phyloP scores from a whole-genome alignment of 2,797 vertebrate species.

The Propithecus deckenii region DNA sequence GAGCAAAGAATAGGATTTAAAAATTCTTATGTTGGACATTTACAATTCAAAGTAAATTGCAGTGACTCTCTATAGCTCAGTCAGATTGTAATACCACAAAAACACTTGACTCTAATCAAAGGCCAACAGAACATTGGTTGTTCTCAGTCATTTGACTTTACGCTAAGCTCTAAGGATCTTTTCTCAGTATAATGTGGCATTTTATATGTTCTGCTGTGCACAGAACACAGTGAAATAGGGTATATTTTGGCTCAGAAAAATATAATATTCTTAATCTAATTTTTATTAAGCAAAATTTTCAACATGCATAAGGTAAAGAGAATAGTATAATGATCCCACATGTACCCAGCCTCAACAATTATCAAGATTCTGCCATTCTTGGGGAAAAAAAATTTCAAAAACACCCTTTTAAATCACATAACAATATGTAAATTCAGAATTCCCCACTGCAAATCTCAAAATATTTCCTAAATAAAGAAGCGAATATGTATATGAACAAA shows the following conservation, averaged over 20 bases:
- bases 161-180: constrained; percentile 44
- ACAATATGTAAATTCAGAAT: constrained; percentile 30
- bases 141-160: constrained; percentile 72
- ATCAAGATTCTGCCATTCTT: constrained; percentile 31
- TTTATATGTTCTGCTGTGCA: constrained; percentile 49
- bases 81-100: constrained; percentile 50
- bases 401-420: neutral
- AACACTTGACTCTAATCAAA: constrained; percentile 72
- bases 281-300: constrained; percentile 61
- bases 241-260: constrained; percentile 42
- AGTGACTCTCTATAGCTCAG: constrained; percentile 17
- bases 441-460: constrained; percentile 35
- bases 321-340: neutral
- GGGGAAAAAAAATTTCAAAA: neutral
- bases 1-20: neutral
- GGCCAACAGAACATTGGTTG: constrained; percentile 51
- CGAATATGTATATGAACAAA: constrained; percentile 39
- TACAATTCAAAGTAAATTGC: constrained; percentile 68
- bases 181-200: constrained; percentile 39
- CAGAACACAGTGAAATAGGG: constrained; percentile 22
- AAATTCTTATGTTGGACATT: constrained; percentile 59
- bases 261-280: constrained; percentile 40
- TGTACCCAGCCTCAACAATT: neutral
- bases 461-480: constrained; percentile 17
- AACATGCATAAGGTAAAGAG: neutral